Evolutionary conservation across 2,113 vertebrate species (phyloP), one percentile per base, ranked within the genome.

Genomic region (Cryptotis parvus): DNA sequence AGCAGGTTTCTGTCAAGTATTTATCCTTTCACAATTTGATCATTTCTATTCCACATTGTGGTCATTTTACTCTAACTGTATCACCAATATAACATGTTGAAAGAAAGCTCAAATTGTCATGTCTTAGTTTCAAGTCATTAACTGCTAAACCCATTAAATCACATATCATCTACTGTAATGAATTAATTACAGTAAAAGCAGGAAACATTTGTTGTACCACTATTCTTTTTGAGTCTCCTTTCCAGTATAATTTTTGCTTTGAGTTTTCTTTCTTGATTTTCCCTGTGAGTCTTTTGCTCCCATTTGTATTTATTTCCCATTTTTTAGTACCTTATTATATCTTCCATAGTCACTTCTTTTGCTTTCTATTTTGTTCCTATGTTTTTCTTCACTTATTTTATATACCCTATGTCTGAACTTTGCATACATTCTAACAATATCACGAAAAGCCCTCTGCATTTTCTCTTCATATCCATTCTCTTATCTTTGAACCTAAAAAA

Each of bases 1-100:
- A 41, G 49, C 41, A 79, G 45, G 9, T 87, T 96, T 94, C 49
- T 76, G 80, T 69, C 83, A 86, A 37, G 24, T 74, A 73, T 83
- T 83, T 37, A 61, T 22, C 6, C 11, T 78, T 83, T 81, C 73
- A 68, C 31, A 63, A 85, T 85, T 58, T 77, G 27, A 81, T 41
- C 22, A 68, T 82, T 55, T 49, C 58, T 89, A 37, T 79, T 89
- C 74, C 65, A 73, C 39, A 39, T 33, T 9, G 9, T 79, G 26
- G 2, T 52, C 15, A 31, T 86, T 91, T n/a, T 85, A 74, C 76
- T 79, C 37, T 66, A 52, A 49, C 61, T 41, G 22, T 37, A 20
- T n/a, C 26, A 63, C 20, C 26, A 14, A 26, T 41, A 61, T 43
- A 41, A 33, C 0, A 0, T 63, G 10, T 85, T 79, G 43, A 74